Base-by-base conservation (phyloP, 2,797 vertebrate species). In the Takifugu ocellatus region DNA sequence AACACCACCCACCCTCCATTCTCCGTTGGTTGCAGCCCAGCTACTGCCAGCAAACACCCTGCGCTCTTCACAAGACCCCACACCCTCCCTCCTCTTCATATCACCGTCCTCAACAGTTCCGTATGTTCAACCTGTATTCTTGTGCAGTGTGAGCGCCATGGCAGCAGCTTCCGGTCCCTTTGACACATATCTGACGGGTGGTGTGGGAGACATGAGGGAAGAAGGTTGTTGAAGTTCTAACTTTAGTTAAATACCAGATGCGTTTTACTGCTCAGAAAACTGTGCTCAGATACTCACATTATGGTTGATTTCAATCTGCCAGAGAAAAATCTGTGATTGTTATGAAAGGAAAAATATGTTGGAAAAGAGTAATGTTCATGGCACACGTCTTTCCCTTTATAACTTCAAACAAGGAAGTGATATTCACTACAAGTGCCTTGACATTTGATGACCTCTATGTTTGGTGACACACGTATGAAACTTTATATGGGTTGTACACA, bases 131-230 rank as follows among this genome's bases (percentile, higher is more conserved):
- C 68, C 56, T 42, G 59, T 72, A 62, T 43, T 59, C 64, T 52
- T 16, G 16, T 16, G 42, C 7, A 56, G 72, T 85, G 27, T 29
- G 27, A 29, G 27, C 27, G 7, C 81, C 60, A 56, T 83, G 86
- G 88, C 89, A 91, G 87, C 90, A 89, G 88, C 36, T 7, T 83
- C 87, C 83, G 70, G 85, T 84, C 79, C 76, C 70, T 81, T 80
- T 89, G 82, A 88, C 87, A 81, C 75, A 80, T 78, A 83, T 82
- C 78, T 66, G 81, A 66, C 63, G 16, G 61, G 56, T 61, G 63
- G 5, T 25, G 31, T 42, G 48, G 50, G 16, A 58, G 43, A 51
- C 55, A 58, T 14, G 47, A 56, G 56, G 25, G 58, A 44, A 49
- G 63, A 56, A 53, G 7, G 49, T 6, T 59, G 50, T 65, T 74